phyloP scores from a whole-genome alignment of 64 coral and sea anemone genomes.

The Stylophora pistillata region DNA sequence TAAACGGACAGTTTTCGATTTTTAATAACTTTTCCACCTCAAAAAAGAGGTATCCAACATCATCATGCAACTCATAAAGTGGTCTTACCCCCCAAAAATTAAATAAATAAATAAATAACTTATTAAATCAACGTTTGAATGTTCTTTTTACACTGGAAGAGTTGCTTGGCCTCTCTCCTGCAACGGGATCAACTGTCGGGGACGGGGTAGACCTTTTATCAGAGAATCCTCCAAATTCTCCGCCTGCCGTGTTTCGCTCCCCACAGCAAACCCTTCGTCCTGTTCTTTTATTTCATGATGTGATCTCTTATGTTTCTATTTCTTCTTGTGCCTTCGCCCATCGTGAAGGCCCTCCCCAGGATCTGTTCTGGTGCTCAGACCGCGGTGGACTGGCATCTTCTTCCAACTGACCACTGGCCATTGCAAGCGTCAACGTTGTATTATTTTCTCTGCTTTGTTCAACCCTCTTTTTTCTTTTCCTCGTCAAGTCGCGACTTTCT shows the following conservation, averaged over 20 bases:
- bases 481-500: background rate
- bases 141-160: background rate
- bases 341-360: background rate
- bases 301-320: background rate
- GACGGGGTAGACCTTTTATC: conserved; percentile 4
- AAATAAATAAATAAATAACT: background rate
- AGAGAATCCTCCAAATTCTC: background rate
- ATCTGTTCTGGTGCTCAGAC: background rate
- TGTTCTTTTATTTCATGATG: background rate
- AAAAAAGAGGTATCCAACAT: too few relatives aligned
- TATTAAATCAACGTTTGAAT: background rate
- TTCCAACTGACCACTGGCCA: background rate
- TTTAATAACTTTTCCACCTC: too few relatives aligned
- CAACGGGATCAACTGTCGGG: background rate
- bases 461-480: background rate
- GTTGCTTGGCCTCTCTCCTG: background rate
- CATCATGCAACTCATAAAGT: too few relatives aligned
- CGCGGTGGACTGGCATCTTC: background rate
- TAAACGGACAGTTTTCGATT: too few relatives aligned
- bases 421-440: background rate
- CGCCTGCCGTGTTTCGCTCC: background rate
- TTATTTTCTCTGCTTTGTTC: background rate
- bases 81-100: too few relatives aligned
- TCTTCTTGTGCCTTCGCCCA: background rate
- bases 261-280: background rate